Evolutionary conservation across 2,888 invertebrate genomes (phyloP).

Genomic region (Carabus problematicus): DNA sequence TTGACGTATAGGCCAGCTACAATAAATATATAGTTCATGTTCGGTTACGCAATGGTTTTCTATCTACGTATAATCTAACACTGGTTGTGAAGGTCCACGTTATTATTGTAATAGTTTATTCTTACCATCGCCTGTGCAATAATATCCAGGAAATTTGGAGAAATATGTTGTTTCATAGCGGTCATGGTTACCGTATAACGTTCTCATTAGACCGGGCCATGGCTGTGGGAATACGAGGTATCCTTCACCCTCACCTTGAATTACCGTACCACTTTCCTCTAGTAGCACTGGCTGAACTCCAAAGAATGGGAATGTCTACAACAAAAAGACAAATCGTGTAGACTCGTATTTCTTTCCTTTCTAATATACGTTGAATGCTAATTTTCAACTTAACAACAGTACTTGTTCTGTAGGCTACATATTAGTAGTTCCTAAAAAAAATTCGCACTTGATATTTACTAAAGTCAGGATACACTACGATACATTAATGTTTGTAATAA

Average conservation of each 20-base stretch:
- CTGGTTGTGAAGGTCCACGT: not conserved
- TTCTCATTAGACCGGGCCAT: slow-evolving; percentile 99
- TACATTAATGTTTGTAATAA: no score
- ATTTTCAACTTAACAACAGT: no score
- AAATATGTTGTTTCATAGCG: slow-evolving; percentile 93
- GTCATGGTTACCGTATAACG: slow-evolving; percentile 89
- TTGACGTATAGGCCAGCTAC: no score
- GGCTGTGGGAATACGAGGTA: slow-evolving; percentile 93
- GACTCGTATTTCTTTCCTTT: no score
- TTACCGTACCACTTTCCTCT: slow-evolving; percentile 84
- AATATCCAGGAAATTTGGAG: slow-evolving; percentile 94
- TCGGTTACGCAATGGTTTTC: no score
- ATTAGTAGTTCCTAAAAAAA: no score
- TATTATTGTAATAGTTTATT: slow-evolving; percentile 19
- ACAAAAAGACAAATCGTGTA: not conserved
- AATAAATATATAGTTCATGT: no score
- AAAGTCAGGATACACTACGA: no score
- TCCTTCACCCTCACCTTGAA: slow-evolving; percentile 91
- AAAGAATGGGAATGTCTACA: slow-evolving; percentile 94
- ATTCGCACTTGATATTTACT: no score
- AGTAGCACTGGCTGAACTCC: slow-evolving; percentile 90
- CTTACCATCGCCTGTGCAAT: slow-evolving; percentile 97
- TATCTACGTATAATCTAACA: no score
- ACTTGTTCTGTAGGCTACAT: no score
- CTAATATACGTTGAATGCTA: no score